Evolutionary conservation across 2,797 vertebrate genomes (phyloP).

Genomic region (Scolopax rusticola): DNA sequence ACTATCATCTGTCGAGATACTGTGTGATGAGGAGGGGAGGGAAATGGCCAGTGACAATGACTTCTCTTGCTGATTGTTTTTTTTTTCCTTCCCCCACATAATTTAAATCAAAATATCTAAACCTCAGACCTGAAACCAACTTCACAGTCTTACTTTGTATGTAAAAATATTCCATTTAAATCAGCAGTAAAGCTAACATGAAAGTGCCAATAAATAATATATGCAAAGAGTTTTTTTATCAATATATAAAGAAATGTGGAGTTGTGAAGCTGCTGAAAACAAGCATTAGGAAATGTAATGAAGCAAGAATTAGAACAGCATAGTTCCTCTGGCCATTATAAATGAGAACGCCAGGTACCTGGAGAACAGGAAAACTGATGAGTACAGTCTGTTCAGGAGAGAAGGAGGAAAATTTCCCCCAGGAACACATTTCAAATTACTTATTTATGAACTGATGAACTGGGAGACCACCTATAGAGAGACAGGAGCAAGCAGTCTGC

Average conservation of each 20-base stretch:
- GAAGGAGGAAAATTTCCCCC: constrained; percentile 85
- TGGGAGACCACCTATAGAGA: constrained; percentile 87
- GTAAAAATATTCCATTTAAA: constrained; percentile 83
- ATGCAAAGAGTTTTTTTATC: constrained; percentile 81
- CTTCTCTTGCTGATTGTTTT: constrained; percentile 22
- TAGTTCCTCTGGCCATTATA: constrained; percentile 87
- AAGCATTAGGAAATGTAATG: constrained; percentile 84
- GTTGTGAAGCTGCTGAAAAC: constrained; percentile 81
- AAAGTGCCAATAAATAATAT: constrained; percentile 85
- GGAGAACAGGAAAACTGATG: constrained; percentile 86
- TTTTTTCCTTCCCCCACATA: not conserved
- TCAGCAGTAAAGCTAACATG: constrained; percentile 80
- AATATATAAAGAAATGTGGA: constrained; percentile 80
- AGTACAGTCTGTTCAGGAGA: constrained; percentile 87
- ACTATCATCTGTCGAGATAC: not conserved
- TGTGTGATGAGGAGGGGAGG: constrained; percentile 4
- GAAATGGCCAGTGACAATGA: constrained; percentile 27
- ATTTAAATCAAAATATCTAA: constrained; percentile 69
- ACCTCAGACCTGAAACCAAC: constrained; percentile 71
- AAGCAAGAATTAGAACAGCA: constrained; percentile 85
- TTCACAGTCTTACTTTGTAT: constrained; percentile 77
- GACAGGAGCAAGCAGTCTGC: constrained; percentile 81
- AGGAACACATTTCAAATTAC: constrained; percentile 89
- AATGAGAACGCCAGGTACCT: constrained; percentile 87
- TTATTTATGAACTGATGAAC: constrained; percentile 92